Percentiles rank a stretch among this genome's conserved stretches.
Evolutionary conservation across 2,888 invertebrate genomes (phyloP).

Genomic region (Oxycera nigricornis): DNA sequence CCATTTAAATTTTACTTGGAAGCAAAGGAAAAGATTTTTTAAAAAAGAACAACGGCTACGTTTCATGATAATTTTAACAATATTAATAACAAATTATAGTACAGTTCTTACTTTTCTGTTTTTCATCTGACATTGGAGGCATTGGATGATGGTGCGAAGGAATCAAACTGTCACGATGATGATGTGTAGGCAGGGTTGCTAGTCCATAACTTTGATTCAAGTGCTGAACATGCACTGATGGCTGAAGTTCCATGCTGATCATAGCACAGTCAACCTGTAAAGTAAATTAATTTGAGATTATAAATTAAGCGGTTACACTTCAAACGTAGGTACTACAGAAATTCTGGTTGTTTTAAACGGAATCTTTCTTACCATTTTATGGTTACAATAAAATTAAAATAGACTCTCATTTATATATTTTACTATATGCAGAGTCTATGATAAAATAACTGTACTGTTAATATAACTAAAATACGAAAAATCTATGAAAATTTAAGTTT

Average conservation of each 20-base stretch:
- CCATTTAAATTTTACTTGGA: no score
- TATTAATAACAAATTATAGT: not conserved
- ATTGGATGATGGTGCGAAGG: conserved; percentile 50
- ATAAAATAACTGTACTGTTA: no score
- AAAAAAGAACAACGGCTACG: not conserved
- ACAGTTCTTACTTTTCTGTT: conserved; percentile 48
- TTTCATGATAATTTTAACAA: not conserved
- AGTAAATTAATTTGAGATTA: not conserved
- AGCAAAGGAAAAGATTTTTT: no score
- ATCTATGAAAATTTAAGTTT: no score
- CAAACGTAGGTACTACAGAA: no score
- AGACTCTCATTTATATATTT: no score
- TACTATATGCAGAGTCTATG: no score
- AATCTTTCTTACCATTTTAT: no score
- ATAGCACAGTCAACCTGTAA: conserved; percentile 50
- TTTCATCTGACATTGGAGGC: conserved; percentile 48
- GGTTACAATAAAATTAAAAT: no score
- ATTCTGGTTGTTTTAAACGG: no score
- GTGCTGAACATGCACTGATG: conserved; percentile 56
- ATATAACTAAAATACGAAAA: no score
- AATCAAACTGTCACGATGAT: conserved; percentile 50
- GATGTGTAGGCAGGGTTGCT: conserved; percentile 50
- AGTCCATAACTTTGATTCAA: conserved; percentile 54
- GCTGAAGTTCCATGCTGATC: conserved; percentile 60
- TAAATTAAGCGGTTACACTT: no score